Conservation (phyloP, 2,113 vertebrate genomes). For the Phaethornis superciliosus region DNA sequence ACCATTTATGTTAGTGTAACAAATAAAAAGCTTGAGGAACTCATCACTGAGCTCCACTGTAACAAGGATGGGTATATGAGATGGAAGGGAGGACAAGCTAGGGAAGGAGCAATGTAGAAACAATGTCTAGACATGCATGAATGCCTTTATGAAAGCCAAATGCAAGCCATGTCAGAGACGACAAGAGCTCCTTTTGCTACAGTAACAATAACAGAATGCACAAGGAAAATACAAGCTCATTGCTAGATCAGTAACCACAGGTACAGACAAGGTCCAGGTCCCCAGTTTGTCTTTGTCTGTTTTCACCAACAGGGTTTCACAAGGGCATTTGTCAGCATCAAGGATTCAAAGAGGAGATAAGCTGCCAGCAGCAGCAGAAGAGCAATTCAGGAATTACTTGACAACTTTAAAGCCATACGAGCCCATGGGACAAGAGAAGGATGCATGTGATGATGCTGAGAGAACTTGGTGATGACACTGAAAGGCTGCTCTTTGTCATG, state of each 20-base stretch:
- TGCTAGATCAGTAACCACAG: not conserved
- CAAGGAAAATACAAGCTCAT: not conserved
- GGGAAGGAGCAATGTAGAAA: not conserved
- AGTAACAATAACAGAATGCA: not conserved
- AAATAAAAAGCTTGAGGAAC: not conserved
- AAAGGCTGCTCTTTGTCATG: not conserved
- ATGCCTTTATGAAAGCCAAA: not conserved
- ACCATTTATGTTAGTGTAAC: not conserved
- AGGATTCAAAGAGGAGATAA: not conserved
- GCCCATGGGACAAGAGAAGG: not conserved
- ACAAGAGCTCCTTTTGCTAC: not conserved
- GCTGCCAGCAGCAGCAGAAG: not conserved
- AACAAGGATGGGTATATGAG: fast-evolving
- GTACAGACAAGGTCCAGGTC: not conserved
- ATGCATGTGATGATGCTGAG: not conserved
- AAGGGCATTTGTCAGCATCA: not conserved
- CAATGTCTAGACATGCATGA: not conserved
- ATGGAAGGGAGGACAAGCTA: not conserved
- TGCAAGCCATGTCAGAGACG: not conserved
- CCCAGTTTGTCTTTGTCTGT: not conserved
- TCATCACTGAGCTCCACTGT: not conserved
- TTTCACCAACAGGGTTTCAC: not conserved
- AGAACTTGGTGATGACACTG: not conserved
- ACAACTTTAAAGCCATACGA: not conserved
- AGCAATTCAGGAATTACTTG: not conserved